These are phyloP conservation scores for Petrocephalus sullivani DNA, from an alignment of 2,797 vertebrate species.

Conservation along the genomic window DNA sequence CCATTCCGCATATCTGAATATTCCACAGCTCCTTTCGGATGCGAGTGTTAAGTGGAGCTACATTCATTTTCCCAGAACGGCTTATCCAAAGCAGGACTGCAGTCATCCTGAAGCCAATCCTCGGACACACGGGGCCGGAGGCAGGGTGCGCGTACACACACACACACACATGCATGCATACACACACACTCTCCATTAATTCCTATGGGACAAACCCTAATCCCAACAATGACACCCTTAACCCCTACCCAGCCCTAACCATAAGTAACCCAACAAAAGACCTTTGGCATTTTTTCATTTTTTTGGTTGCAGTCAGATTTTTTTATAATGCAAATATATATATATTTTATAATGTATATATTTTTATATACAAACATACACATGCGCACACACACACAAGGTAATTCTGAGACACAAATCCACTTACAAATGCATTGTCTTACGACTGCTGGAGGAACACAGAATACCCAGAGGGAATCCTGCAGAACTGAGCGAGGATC, in stretches of 20 bases:
- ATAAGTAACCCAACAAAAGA: not conserved
- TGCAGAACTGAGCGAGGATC: not conserved
- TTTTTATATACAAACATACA: not conserved
- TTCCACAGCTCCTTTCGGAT: not conserved
- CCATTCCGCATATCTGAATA: conserved; percentile 1
- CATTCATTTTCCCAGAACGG: conserved; percentile 5
- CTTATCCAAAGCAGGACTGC: not conserved
- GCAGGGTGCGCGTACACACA: not conserved
- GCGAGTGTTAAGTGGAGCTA: not conserved
- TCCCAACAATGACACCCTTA: not conserved
- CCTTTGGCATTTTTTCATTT: not conserved
- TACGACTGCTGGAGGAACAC: not conserved
- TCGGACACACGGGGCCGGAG: not conserved
- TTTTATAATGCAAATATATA: not conserved
- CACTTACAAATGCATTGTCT: not conserved
- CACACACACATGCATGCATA: not conserved
- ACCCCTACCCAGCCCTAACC: not conserved
- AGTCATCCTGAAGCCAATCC: not conserved
- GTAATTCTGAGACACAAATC: not conserved
- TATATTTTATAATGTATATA: not conserved
- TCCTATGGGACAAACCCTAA: not conserved
- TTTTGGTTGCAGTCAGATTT: not conserved
- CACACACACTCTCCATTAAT: not conserved
- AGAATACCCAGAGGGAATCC: not conserved
- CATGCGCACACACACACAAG: not conserved